These are phyloP conservation scores for Drosophila asahinai DNA, from an alignment of 1,140 invertebrate genomes.

Conservation along the genomic window DNA sequence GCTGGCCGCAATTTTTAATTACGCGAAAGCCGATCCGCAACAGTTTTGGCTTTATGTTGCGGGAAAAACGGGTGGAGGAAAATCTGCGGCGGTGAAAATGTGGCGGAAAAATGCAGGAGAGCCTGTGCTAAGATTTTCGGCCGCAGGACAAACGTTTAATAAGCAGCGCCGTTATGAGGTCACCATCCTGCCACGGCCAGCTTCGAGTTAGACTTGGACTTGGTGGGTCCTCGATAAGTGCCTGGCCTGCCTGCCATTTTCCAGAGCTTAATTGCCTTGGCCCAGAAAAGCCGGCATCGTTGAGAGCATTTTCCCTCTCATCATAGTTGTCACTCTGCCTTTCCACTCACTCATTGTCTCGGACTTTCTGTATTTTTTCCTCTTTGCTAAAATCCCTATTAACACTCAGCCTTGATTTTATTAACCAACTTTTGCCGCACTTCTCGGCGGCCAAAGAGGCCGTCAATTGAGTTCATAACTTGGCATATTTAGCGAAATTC, in stretches of 20 bases:
- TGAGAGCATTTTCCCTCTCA: conserved; percentile 17
- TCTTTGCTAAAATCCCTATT: conserved; percentile 18
- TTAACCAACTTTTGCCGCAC: conserved; percentile 55
- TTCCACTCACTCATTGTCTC: conserved; percentile 11
- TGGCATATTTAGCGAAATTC: conserved; percentile 49
- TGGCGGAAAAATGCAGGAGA: conserved; percentile 41
- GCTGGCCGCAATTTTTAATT: conserved; percentile 78
- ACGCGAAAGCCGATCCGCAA: conserved; percentile 81
- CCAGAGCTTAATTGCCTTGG: conserved; percentile 24
- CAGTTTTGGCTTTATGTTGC: conserved; percentile 76
- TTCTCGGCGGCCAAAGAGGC: conserved; percentile 19
- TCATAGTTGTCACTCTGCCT: conserved; percentile 35
- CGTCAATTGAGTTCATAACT: conserved; percentile 51
- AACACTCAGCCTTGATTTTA: conserved; percentile 58
- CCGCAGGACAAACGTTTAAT: conserved; percentile 74
- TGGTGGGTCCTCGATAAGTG: conserved; percentile 14
- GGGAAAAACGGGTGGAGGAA: conserved; percentile 21
- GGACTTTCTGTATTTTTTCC: not conserved
- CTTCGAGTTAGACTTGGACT: conserved; percentile 19
- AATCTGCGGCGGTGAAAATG: conserved; percentile 32
- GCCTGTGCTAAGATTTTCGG: conserved; percentile 65
- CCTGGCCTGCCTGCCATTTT: conserved; percentile 1
- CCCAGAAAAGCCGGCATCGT: conserved; percentile 15
- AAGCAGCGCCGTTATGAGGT: conserved; percentile 46
- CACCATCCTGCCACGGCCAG: conserved; percentile 7